Evolutionary conservation across 2,113 vertebrate genomes (phyloP), one percentile per base, ranked within the genome.

Genomic region (Myocastor coypus): DNA sequence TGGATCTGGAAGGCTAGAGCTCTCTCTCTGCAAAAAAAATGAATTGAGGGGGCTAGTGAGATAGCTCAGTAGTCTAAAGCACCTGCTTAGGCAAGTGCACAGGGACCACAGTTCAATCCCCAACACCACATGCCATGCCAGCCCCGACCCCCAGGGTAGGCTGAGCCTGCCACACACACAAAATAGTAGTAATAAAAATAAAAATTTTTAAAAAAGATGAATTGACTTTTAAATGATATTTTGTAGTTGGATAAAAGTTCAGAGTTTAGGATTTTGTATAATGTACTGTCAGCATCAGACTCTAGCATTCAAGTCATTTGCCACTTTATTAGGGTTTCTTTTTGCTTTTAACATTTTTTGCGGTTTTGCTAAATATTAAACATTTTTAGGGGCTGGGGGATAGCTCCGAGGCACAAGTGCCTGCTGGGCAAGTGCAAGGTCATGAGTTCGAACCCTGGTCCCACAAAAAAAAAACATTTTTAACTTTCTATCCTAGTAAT

Each of bases 361-460:
- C 92, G 63, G 26, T 91, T 80, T 95, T 92, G 26, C 57, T 94
- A 93, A 89, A 73, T 87, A 89, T n/a, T 92, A 88, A 92, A 37
- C 78, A 83, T 24, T 83, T 96, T 93, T 71, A 95, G n/a, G n/a
- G n/a, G n/a, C n/a, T n/a, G n/a, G n/a, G n/a, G n/a, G n/a, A n/a
- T n/a, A n/a, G n/a, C n/a, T n/a, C n/a, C n/a, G n/a, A n/a, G n/a
- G n/a, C n/a, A n/a, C n/a, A n/a, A n/a, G n/a, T n/a, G n/a, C n/a
- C n/a, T n/a, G n/a, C n/a, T n/a, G n/a, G n/a, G n/a, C n/a, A n/a
- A n/a, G n/a, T n/a, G n/a, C n/a, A n/a, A n/a, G n/a, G n/a, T n/a
- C n/a, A n/a, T n/a, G n/a, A n/a, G n/a, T n/a, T n/a, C n/a, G n/a
- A n/a, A n/a, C n/a, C n/a, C n/a, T n/a, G n/a, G n/a, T n/a, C n/a